phyloP scores from a whole-genome alignment of 1,140 invertebrate species.

The Sitobion miscanthi region DNA sequence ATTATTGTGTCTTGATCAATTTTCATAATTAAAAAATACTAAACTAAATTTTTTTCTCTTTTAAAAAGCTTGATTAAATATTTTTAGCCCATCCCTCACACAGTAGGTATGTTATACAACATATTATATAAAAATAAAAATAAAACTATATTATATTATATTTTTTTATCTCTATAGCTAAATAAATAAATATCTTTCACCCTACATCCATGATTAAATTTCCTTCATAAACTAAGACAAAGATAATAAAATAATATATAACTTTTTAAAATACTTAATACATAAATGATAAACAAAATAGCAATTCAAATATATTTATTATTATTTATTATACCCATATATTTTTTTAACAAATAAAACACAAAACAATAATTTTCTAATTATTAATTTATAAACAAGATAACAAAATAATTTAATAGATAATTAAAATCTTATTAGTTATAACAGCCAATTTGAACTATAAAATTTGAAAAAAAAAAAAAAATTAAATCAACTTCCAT shows the following conservation, averaged over 20 bases:
- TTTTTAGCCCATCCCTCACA: neutral
- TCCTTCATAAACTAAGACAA: neutral
- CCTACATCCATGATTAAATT: neutral
- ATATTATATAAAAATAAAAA: too few relatives aligned
- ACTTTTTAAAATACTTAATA: neutral
- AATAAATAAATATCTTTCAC: neutral
- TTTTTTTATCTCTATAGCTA: neutral
- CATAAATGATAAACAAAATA: neutral
- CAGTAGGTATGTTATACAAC: neutral
- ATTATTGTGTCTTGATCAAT: neutral
- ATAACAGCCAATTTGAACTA: conserved; percentile 53
- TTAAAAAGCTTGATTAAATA: neutral
- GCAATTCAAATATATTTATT: conserved; percentile 19
- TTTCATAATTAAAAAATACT: too few relatives aligned
- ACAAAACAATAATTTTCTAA: conserved; percentile 47
- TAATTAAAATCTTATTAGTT: conserved; percentile 46
- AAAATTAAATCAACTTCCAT: neutral
- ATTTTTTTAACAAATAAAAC: conserved; percentile 42
- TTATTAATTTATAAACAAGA: conserved; percentile 40
- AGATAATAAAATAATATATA: neutral
- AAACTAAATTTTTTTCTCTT: too few relatives aligned
- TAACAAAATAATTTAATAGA: conserved; percentile 53
- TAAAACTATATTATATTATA: neutral
- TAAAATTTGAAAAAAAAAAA: conserved; percentile 37
- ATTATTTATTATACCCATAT: conserved; percentile 31